phyloP scores from a whole-genome alignment of 2,113 vertebrate genomes.

The Oreochromis aureus region DNA sequence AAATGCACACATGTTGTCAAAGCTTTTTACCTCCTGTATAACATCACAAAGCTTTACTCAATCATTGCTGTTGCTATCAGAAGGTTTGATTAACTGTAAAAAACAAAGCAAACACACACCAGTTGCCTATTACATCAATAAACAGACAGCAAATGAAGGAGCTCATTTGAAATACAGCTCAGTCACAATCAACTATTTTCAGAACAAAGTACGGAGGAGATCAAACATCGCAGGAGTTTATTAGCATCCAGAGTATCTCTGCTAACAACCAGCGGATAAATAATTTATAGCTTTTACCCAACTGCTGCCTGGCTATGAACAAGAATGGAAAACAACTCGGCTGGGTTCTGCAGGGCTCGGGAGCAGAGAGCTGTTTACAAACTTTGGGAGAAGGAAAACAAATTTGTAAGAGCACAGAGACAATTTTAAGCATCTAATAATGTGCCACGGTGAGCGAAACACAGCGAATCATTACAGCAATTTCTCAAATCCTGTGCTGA shows the following conservation, averaged over 20 bases:
- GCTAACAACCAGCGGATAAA: conserved; percentile 60
- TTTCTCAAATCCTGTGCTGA: background rate
- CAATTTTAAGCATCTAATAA: conserved; percentile 10
- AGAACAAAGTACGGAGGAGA: conserved; percentile 34
- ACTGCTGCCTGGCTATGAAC: conserved; percentile 44
- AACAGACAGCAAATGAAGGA: conserved; percentile 20
- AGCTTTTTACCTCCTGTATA: background rate
- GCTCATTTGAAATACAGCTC: conserved; percentile 28
- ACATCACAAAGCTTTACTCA: background rate
- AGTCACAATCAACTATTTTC: conserved; percentile 48
- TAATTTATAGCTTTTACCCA: conserved; percentile 62
- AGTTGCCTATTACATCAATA: conserved; percentile 4
- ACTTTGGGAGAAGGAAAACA: conserved; percentile 3
- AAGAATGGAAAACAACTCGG: conserved; percentile 37
- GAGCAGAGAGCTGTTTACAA: conserved; percentile 23
- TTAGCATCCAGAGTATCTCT: conserved; percentile 58
- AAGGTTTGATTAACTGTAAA: background rate
- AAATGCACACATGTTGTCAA: background rate
- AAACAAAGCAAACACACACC: background rate
- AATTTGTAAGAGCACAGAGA: conserved; percentile 8
- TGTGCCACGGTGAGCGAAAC: background rate
- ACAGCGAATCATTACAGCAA: background rate
- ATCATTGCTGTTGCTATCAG: background rate
- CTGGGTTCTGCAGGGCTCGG: conserved; percentile 9
- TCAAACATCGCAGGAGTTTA: conserved; percentile 64